phyloP scores from a whole-genome alignment of 1,140 invertebrate species.

The Drosophila kikkawai region DNA sequence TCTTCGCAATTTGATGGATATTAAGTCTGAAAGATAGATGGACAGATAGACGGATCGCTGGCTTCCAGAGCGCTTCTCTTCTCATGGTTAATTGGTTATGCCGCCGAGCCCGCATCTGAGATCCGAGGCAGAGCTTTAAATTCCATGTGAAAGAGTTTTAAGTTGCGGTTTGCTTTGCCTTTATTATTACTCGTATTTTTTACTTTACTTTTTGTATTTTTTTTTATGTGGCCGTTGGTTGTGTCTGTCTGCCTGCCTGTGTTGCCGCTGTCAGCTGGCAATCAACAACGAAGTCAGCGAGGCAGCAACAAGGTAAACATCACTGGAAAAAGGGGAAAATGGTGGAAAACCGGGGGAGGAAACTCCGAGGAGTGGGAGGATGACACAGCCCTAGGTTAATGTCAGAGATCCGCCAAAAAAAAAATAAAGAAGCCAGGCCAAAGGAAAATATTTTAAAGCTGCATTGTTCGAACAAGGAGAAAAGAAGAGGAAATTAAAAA shows the following conservation, averaged over 20 bases:
- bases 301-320: conserved; percentile 77
- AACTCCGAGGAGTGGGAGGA: conserved; percentile 18
- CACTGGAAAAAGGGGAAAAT: conserved; percentile 26
- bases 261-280: conserved; percentile 64
- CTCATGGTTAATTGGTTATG: conserved; percentile 54
- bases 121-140: conserved; percentile 45
- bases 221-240: conserved; percentile 29
- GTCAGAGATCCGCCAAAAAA: conserved; percentile 52
- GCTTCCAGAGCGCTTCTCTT: conserved; percentile 50
- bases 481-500: conserved; percentile 57
- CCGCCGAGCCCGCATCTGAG: conserved; percentile 43
- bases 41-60: conserved; percentile 33
- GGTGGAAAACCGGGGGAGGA: conserved; percentile 13
- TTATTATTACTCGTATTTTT: conserved; percentile 22
- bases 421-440: conserved; percentile 12
- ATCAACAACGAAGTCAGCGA: conserved; percentile 74
- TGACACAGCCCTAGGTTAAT: conserved; percentile 55
- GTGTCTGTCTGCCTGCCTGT: conserved; percentile 3
- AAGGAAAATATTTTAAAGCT: conserved; percentile 59
- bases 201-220: conserved; percentile 23
- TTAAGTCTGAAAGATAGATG: conserved; percentile 34
- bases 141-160: conserved; percentile 56
- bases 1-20: conserved; percentile 28
- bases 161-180: conserved; percentile 27
- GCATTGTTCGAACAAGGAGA: conserved; percentile 41